Evolutionary conservation across 92 coral and sea anemone species (phyloP), one percentile per base, ranked within the genome.

Genomic region (Isaurus tuberculatus): DNA sequence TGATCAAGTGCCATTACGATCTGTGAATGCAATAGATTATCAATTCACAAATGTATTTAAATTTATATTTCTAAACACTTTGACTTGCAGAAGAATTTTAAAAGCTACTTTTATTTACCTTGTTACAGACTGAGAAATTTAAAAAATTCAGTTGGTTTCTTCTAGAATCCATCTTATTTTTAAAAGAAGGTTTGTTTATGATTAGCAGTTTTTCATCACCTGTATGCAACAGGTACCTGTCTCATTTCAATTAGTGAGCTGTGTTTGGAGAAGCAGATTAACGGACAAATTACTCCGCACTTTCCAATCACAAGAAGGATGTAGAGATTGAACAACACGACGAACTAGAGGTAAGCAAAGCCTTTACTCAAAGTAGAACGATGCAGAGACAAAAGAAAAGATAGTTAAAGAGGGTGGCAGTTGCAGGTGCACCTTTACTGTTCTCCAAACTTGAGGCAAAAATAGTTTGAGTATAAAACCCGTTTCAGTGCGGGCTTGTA

Each of bases 171-270:
- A 34, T 63, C 27, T 5, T 63, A 19, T 63, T 63, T 63, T 63
- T 27, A 16, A 13, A 6, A 40, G 11, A 2, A 26, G 27, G 19
- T 63, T 63, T 63, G 16, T 5, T 63, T 63, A 26, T 26, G 69
- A 63, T 63, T 63, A 63, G 69, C 32, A 10, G 69, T 63, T 63
- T 63, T 28, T 63, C 69, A 63, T 13, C 69, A 29, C 69, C 69
- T 26, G 63, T 26, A 22, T 4, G 34, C 19, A 26, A 29, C 69
- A 7, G 69, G 69, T 63, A 63, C 69, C 69, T 27, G 69, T 1
- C 3, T 63, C 34, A 63, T 11, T 60, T 10, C 69, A 19, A 7
- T 29, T 63, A 9, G 31, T 0, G 33, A 26, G 69, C 69, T 26
- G 17, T 3, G 13, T 7, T 5, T 31, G 34, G 33, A 63, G 31